These are phyloP conservation scores for Chloroceryle aenea DNA, from an alignment of 2,113 vertebrate species.

Conservation along the genomic window DNA sequence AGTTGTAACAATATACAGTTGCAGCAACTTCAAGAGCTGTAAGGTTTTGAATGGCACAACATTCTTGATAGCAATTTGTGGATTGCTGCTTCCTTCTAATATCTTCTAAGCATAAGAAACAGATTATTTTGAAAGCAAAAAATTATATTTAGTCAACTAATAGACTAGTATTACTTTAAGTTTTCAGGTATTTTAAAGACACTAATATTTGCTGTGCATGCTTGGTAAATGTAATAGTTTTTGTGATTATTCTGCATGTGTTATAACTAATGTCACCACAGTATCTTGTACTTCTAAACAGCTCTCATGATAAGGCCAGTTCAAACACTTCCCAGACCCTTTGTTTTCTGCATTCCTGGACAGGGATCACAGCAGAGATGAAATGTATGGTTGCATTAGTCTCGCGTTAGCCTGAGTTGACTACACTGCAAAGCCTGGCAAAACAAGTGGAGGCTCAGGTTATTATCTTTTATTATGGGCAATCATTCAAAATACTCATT, in stretches of 20 bases:
- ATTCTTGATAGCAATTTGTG: background rate
- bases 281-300: background rate
- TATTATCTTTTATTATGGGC: background rate
- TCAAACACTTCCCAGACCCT: background rate
- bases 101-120: background rate
- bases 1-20: background rate
- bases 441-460: background rate
- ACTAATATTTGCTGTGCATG: background rate
- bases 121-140: background rate
- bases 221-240: background rate
- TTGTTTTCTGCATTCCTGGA: constrained; percentile 17
- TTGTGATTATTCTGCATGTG: background rate
- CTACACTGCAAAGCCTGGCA: background rate
- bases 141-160: background rate
- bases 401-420: background rate
- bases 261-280: background rate
- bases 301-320: background rate
- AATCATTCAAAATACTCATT: background rate
- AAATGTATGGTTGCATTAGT: background rate
- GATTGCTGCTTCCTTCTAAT: background rate
- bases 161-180: background rate
- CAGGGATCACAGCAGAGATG: background rate
- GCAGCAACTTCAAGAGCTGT: background rate
- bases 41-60: background rate
- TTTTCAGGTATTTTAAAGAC: background rate